phyloP scores from a whole-genome alignment of 2,797 vertebrate genomes.

The Chloroceryle amazona region DNA sequence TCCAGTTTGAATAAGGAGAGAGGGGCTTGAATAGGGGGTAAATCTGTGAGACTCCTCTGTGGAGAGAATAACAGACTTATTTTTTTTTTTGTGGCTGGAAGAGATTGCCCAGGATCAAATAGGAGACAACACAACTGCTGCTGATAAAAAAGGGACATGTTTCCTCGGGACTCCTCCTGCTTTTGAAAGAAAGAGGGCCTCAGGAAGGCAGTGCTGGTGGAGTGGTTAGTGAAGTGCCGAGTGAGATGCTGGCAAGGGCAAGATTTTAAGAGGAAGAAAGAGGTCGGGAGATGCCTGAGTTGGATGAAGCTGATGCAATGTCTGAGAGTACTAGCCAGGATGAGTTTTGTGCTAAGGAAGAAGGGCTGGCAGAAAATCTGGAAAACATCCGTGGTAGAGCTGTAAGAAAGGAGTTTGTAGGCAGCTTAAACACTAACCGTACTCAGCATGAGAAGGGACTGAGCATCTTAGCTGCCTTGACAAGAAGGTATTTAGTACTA shows the following conservation, averaged over 20 bases:
- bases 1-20: background rate
- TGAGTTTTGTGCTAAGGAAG: background rate
- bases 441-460: background rate
- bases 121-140: background rate
- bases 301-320: background rate
- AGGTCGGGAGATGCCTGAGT: background rate
- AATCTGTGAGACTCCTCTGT: background rate
- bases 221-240: background rate
- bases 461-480: background rate
- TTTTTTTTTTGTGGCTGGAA: background rate
- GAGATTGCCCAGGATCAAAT: background rate
- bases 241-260: background rate
- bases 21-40: background rate
- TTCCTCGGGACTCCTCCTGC: background rate
- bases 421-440: background rate
- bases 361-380: background rate
- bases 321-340: background rate
- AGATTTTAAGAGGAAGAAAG: background rate
- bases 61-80: background rate
- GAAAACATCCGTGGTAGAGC: background rate
- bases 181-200: background rate
- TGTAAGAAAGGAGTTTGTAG: background rate
- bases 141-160: background rate
- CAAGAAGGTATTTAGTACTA: background rate
- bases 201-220: accelerated